phyloP scores from a whole-genome alignment of 2,113 vertebrate genomes.

The Orientallactaga bullata region DNA sequence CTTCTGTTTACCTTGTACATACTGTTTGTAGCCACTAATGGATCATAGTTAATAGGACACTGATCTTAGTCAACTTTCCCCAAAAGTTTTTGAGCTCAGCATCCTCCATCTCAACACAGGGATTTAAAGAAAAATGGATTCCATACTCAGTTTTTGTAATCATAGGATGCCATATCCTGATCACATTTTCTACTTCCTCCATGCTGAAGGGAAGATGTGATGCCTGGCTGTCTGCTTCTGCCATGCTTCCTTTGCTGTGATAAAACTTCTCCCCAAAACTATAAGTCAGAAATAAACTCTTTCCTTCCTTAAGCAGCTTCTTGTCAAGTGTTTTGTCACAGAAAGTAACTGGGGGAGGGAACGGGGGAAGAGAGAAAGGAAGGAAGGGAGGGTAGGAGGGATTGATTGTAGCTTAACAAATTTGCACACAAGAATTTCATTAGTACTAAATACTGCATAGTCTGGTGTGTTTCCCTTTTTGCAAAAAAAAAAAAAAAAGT shows the following conservation, averaged over 20 bases:
- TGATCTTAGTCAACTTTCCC: background rate
- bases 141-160: background rate
- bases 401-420: background rate
- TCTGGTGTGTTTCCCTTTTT: constrained; percentile 5
- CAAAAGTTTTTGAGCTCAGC: background rate
- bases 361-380: too few relatives aligned
- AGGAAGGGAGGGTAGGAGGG: too few relatives aligned
- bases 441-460: background rate
- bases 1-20: background rate
- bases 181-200: background rate
- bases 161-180: background rate
- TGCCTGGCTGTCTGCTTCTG: too few relatives aligned
- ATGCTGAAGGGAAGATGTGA: too few relatives aligned
- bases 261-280: too few relatives aligned
- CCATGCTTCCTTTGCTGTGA: too few relatives aligned
- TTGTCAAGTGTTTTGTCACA: too few relatives aligned
- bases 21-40: background rate
- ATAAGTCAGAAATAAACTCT: too few relatives aligned
- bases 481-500: background rate
- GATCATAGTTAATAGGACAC: background rate
- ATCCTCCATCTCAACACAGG: background rate
- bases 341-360: too few relatives aligned
- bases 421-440: background rate
- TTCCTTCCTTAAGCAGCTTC: too few relatives aligned
- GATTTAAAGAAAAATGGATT: background rate